Evolutionary conservation across 2,888 invertebrate species (phyloP), one percentile per base, ranked within the genome.

Genomic region (Theodoxus fluviatilis): DNA sequence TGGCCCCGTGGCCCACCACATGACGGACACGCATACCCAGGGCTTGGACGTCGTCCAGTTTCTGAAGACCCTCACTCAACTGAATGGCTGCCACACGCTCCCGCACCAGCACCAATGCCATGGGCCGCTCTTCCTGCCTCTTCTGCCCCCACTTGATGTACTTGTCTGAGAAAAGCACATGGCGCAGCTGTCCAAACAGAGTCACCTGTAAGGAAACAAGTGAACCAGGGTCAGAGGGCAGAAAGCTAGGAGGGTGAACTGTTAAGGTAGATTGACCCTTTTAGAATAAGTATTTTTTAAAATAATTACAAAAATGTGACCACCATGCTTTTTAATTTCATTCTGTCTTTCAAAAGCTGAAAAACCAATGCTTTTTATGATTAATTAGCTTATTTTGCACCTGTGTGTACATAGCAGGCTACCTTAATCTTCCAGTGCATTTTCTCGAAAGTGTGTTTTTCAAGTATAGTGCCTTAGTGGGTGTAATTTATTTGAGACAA

Each of bases 1-100:
- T 77, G 0, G 76, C 76, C 18, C 84, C 84, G 69, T 84, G 84
- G 3, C 84, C 84, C 2, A 83, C 80, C 6, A 84, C 75, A 35
- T 71, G 67, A 1, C 74, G 71, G 6, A 79, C 78, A 4, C 72
- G 73, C 43, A 77, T 65, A n/a, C 61, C 28, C 33, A 75, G 71
- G 6, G 67, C 67, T 28, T 59, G 57, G 6, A 76, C 68, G 15
- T 71, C 63, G 9, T 9, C 38, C 15, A 67, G 67, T 38, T 73
- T 69, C 67, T 75, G 68, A 25, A 84, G 72, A 7, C 76, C 66
- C 15, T 69, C 74, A 31, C 74, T 69, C 22, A 83, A 71, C 18
- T 73, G 73, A 43, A 75, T 73, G 22, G 83, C 84, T 31, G 77
- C 76, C 38, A 73, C 72, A 47, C 83, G 73, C 67, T 79, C 74